A percentile compares a stretch with the other conserved stretches of the same genome.
Conservation (phyloP, 2,797 vertebrate genomes). For the Rallus crepitans region DNA sequence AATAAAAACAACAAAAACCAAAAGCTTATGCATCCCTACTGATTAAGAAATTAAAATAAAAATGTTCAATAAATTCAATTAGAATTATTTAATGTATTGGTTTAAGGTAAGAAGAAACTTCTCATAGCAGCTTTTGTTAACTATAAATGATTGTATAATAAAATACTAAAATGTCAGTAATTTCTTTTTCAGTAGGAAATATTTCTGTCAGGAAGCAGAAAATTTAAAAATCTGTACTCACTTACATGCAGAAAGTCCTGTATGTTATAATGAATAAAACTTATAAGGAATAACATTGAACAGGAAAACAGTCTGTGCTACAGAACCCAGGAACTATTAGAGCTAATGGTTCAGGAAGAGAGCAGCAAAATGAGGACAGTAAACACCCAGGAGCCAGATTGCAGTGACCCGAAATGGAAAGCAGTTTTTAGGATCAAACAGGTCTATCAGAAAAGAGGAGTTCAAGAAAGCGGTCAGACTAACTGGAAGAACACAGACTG, state of each 20-base stretch:
- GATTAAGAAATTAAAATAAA: not conserved
- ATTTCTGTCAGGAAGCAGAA: not conserved
- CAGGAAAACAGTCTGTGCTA: not conserved
- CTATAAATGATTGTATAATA: not conserved
- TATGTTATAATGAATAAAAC: not conserved
- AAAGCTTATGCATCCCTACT: not conserved
- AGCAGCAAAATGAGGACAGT: not conserved
- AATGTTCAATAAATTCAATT: not conserved
- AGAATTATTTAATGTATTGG: not conserved
- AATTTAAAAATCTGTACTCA: not conserved
- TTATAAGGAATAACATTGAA: not conserved
- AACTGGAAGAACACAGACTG: not conserved
- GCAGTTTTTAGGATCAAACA: not conserved
- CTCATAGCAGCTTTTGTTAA: not conserved
- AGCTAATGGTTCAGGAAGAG: not conserved
- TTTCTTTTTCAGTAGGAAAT: not conserved
- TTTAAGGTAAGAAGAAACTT: not conserved
- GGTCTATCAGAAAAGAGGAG: not conserved
- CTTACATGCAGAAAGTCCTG: not conserved
- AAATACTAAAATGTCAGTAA: not conserved
- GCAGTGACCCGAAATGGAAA: not conserved
- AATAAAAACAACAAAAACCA: not conserved
- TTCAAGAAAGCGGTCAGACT: not conserved
- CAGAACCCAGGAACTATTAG: not conserved
- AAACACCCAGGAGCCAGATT: not conserved